Conservation (phyloP, 2,888 invertebrate genomes). For the Thereva unica region DNA sequence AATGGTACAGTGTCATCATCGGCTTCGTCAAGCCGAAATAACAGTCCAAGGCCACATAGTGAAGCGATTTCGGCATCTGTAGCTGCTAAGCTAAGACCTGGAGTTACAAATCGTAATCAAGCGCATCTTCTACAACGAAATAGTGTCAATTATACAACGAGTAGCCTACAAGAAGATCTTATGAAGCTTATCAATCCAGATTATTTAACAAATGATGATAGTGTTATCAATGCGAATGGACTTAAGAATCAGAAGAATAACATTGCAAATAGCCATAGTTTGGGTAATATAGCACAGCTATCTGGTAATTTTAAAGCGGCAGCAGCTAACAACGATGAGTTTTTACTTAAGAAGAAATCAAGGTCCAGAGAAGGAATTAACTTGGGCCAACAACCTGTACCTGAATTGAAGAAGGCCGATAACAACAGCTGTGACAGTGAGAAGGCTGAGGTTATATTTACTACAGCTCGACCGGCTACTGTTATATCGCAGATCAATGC, state of each 20-base stretch:
- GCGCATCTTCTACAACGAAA: slow-evolving; percentile 52
- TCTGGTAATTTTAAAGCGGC: slow-evolving; percentile 41
- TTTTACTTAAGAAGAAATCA: slow-evolving; percentile 45
- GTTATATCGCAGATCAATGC: slow-evolving; percentile 61
- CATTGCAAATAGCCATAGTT: slow-evolving; percentile 44
- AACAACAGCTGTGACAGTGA: slow-evolving; percentile 23
- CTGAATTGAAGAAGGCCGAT: slow-evolving; percentile 44
- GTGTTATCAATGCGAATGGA: slow-evolving; percentile 35
- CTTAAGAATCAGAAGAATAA: slow-evolving; percentile 42
- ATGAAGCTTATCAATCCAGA: slow-evolving; percentile 87
- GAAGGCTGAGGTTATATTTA: slow-evolving; percentile 63
- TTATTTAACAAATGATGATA: slow-evolving; percentile 58
- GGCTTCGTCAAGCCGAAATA: slow-evolving; percentile 62
- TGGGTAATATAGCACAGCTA: slow-evolving; percentile 46
- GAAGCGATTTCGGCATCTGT: slow-evolving; percentile 55
- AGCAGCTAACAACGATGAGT: slow-evolving; percentile 41
- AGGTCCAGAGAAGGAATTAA: slow-evolving; percentile 47
- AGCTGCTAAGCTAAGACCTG: slow-evolving; percentile 59
- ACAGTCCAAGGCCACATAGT: slow-evolving; percentile 65
- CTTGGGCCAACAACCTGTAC: slow-evolving; percentile 48
- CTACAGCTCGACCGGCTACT: slow-evolving; percentile 68
- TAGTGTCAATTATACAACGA: slow-evolving; percentile 47
- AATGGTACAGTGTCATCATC: slow-evolving; percentile 57
- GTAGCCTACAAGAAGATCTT: slow-evolving; percentile 78
- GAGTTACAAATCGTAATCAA: slow-evolving; percentile 60